phyloP scores from a whole-genome alignment of 2,888 invertebrate genomes.

The Orgyia antiqua region DNA sequence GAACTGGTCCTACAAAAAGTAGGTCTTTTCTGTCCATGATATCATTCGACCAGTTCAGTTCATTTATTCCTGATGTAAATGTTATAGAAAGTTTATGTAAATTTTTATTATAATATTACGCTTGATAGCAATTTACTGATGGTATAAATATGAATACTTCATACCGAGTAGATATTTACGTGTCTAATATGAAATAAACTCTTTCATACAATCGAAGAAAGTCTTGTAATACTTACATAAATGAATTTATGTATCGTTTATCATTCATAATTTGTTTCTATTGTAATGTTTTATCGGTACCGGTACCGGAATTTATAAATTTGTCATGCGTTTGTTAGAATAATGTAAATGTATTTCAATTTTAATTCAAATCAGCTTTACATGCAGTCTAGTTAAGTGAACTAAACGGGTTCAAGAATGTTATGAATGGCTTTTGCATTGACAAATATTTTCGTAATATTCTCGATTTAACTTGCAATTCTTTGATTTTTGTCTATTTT shows the following conservation, averaged over 20 bases:
- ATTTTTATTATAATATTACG: slow-evolving; percentile 71
- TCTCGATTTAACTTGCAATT: too few relatives aligned
- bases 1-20: slow-evolving; percentile 15
- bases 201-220: slow-evolving; percentile 36
- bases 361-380: slow-evolving; percentile 17
- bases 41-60: slow-evolving; percentile 49
- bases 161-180: slow-evolving; percentile 45
- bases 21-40: slow-evolving; percentile 18
- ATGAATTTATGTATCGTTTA: slow-evolving; percentile 20
- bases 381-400: slow-evolving; percentile 1
- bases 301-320: slow-evolving; percentile 25
- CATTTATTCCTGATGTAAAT: slow-evolving; percentile 72
- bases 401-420: slow-evolving; percentile 4
- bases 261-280: slow-evolving; percentile 26
- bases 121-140: slow-evolving; percentile 57
- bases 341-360: slow-evolving; percentile 9
- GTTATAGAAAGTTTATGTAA: slow-evolving; percentile 74
- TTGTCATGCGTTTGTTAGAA: slow-evolving; percentile 14
- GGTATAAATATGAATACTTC: slow-evolving; percentile 61
- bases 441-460: too few relatives aligned
- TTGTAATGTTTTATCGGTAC: slow-evolving; percentile 27
- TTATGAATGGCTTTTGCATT: too few relatives aligned
- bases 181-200: slow-evolving; percentile 36
- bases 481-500: too few relatives aligned
- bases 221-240: slow-evolving; percentile 23